A percentile compares a stretch with the other conserved stretches of the same genome.
Evolutionary conservation across 2,113 vertebrate genomes (phyloP).

Genomic region (Nesoenas mayeri): DNA sequence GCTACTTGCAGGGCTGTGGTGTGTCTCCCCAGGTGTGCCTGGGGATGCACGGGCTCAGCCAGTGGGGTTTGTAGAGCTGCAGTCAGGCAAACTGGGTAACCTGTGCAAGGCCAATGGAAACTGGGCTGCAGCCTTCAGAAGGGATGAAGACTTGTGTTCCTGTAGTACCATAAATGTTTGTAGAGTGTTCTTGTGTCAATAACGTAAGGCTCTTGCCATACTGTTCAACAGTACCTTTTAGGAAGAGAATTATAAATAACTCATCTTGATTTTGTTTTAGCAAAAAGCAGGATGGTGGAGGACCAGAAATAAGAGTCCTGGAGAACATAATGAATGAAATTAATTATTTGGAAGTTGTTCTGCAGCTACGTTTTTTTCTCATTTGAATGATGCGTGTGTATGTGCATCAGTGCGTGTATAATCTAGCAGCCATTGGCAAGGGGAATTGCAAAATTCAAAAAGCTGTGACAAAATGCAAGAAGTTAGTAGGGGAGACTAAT

Average conservation of each 20-base stretch:
- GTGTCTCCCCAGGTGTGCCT: background rate
- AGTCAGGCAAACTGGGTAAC: accelerated
- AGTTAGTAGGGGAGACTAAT: background rate
- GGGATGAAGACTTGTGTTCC: accelerated
- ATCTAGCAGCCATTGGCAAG: background rate
- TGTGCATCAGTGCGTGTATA: accelerated
- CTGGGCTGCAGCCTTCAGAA: background rate
- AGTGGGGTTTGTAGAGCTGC: background rate
- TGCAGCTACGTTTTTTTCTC: background rate
- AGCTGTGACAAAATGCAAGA: background rate
- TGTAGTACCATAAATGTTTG: accelerated
- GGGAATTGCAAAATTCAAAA: background rate
- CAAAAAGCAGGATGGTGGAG: background rate
- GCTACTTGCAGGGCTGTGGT: background rate
- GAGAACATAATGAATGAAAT: background rate
- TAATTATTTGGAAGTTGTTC: background rate
- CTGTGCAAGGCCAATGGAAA: background rate
- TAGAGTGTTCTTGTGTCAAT: background rate
- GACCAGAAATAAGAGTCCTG: background rate
- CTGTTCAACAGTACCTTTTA: background rate
- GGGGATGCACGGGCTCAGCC: accelerated
- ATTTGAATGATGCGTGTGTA: background rate
- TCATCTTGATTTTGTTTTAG: background rate
- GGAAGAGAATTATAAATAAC: background rate
- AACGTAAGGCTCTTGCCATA: background rate